phyloP scores from a whole-genome alignment of 2,888 invertebrate species.

The Phanerotoma sp. region DNA sequence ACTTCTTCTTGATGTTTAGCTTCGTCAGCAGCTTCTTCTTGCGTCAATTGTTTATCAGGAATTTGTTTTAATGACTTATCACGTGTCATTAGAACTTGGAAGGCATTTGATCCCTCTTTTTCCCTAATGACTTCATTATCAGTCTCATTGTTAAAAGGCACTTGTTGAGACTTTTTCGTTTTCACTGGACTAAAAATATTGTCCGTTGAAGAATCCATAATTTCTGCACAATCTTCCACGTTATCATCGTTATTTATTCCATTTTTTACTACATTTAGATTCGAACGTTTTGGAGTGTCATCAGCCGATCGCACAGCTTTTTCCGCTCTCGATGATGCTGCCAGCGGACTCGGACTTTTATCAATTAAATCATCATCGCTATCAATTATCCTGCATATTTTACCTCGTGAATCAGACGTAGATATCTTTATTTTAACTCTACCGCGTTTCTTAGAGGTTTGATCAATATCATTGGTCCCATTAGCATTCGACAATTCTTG shows the following conservation, averaged over 20 bases:
- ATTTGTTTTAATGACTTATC: constrained; percentile 34
- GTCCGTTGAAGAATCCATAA: constrained; percentile 2
- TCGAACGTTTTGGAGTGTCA: constrained; percentile 32
- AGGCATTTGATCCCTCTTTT: constrained; percentile 40
- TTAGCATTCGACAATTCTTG: constrained; percentile 12
- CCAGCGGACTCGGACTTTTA: constrained; percentile 42
- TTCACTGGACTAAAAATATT: constrained; percentile 8
- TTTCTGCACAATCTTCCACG: not conserved
- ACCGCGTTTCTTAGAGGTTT: constrained; percentile 34
- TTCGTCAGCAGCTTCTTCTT: constrained; percentile 24
- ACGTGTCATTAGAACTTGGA: constrained; percentile 43
- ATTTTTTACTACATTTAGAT: constrained; percentile 13
- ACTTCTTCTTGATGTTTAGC: constrained; percentile 22
- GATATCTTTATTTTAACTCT: constrained; percentile 45
- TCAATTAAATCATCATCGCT: constrained; percentile 40
- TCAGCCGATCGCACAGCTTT: constrained; percentile 1
- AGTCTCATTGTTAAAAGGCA: not conserved
- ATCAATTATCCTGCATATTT: constrained; percentile 40
- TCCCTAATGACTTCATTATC: constrained; percentile 1
- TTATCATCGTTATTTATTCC: constrained; percentile 17
- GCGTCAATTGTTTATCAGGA: not conserved
- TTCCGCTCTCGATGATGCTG: constrained; percentile 7
- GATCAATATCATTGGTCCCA: not conserved
- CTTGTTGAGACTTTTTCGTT: not conserved
- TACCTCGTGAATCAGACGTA: constrained; percentile 25